A percentile compares a stretch with the other conserved stretches of the same genome.
phyloP scores from a whole-genome alignment of 2,797 vertebrate genomes.

The Tenualosa ilisha region DNA sequence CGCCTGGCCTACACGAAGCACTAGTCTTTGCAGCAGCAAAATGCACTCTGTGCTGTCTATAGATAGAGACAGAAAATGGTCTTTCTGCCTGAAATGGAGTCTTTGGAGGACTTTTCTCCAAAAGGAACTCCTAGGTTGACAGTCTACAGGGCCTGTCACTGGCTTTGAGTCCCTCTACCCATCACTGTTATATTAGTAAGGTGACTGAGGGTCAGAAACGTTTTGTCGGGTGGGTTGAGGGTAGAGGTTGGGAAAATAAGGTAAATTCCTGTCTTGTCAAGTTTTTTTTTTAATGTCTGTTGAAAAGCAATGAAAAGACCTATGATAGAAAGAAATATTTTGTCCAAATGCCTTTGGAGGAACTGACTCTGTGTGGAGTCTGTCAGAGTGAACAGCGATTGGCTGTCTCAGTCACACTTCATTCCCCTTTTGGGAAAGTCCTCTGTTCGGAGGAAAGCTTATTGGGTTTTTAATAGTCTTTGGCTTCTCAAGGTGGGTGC shows the following conservation, averaged over 20 bases:
- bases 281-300: too few relatives aligned
- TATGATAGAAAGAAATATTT: not conserved
- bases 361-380: not conserved
- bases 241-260: too few relatives aligned
- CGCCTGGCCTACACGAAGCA: not conserved
- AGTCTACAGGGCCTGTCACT: not conserved
- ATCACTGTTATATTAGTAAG: not conserved
- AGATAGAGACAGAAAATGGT: not conserved
- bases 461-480: not conserved
- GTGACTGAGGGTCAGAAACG: not conserved
- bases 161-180: not conserved
- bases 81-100: not conserved
- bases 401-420: not conserved
- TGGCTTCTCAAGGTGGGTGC: not conserved
- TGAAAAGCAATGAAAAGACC: too few relatives aligned
- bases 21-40: not conserved
- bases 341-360: not conserved
- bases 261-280: too few relatives aligned
- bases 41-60: not conserved
- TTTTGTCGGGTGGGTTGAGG: not conserved
- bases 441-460: not conserved
- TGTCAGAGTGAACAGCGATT: not conserved
- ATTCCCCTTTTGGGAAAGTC: not conserved
- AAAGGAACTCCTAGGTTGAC: not conserved
- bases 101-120: not conserved